Evolutionary conservation across 2,113 vertebrate species (phyloP), one percentile per base, ranked within the genome.

Genomic region (Hemibagrus wyckioides): DNA sequence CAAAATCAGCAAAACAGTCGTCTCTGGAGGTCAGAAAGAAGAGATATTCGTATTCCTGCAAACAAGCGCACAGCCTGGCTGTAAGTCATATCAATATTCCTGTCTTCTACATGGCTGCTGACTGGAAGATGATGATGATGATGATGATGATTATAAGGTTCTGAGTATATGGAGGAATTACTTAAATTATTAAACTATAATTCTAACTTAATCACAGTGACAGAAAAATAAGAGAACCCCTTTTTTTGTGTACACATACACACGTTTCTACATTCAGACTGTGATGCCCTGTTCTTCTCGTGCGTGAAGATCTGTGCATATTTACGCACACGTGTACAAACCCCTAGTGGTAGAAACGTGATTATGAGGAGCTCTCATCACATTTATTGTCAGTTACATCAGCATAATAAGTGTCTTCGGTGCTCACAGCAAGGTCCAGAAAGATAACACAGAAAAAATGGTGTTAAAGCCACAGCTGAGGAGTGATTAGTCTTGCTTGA

Each of bases 1-100:
- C 80, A 71, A 71, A 87, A 88, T 92, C 91, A 91, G 91, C 90
- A 91, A 82, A 88, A 89, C 6, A 17, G 75, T 48, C 17, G 85
- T 84, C 80, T 84, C 73, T 44, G 65, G 90, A 86, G 89, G 83
- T 83, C 80, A 89, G 82, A 82, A 71, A n/a, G 28, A 86, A 52
- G 41, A 77, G 85, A n/a, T 65, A 52, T 85, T 77, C 44, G 33
- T 21, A 77, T 85, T 81, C 80, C 69, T 17, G 56, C 30, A 65
- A 81, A 30, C n/a, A 56, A 84, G 65, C 9, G 23, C 28, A 83
- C 39, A n/a, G 36, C n/a, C 41, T 80, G 33, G 3, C 63, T 79
- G 50, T 87, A 84, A 76, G 33, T 84, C 41, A 85, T 76, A 59
- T 86, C 83, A 52, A 77, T n/a, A 71, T 76, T 54, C 57, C 33